phyloP scores from a whole-genome alignment of 2,888 invertebrate species.

The Andricus curvator region DNA sequence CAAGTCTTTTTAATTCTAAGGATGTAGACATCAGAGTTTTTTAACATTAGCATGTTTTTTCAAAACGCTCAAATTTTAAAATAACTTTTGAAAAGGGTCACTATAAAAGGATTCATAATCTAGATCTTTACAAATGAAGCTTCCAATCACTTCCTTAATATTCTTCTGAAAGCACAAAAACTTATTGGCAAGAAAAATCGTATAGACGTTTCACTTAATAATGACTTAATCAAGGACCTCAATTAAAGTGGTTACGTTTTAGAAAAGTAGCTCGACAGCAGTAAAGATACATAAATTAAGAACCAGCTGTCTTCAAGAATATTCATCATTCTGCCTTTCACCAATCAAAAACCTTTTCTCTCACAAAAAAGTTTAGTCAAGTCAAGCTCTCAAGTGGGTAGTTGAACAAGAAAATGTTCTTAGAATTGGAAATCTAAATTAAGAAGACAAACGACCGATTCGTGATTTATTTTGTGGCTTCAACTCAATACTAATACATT shows the following conservation, averaged over 20 bases:
- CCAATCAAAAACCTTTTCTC: conserved; percentile 34
- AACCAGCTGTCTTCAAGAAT: background rate
- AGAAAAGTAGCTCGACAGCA: conserved; percentile 18
- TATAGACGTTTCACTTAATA: background rate
- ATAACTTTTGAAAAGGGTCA: too few relatives aligned
- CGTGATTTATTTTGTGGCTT: background rate
- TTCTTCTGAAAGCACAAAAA: background rate
- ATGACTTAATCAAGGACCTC: background rate
- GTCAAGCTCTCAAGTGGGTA: background rate
- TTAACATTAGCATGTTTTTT: too few relatives aligned
- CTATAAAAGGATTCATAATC: too few relatives aligned
- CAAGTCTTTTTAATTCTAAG: too few relatives aligned
- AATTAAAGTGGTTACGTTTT: conserved; percentile 16
- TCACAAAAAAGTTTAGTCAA: conserved; percentile 9
- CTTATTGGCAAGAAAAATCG: background rate
- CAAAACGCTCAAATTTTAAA: too few relatives aligned
- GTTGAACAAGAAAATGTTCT: background rate
- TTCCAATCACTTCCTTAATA: too few relatives aligned
- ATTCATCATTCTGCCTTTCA: conserved; percentile 8
- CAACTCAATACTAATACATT: background rate
- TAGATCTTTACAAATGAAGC: too few relatives aligned
- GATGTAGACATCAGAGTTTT: too few relatives aligned
- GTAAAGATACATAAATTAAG: conserved; percentile 28
- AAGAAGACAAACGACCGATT: background rate
- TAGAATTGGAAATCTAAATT: background rate